A percentile compares a stretch with the other conserved stretches of the same genome.
phyloP scores from a whole-genome alignment of 2,797 vertebrate species.

The Amazona ochrocephala region DNA sequence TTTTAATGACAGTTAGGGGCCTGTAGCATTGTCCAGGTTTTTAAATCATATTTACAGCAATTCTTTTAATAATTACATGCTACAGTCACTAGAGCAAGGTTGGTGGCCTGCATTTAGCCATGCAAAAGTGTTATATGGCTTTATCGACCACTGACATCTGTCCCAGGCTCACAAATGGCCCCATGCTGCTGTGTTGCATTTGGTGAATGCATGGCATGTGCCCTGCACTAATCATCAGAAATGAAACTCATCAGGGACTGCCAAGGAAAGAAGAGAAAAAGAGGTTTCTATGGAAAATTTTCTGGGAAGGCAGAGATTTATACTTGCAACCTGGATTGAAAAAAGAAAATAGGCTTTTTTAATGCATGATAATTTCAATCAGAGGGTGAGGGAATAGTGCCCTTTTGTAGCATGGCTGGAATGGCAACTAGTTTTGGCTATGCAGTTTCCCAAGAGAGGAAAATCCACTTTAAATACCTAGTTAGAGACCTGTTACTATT shows the following conservation, averaged over 20 bases:
- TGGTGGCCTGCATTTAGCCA: not conserved
- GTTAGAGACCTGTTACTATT: slow-evolving; percentile 8
- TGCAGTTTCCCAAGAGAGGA: not conserved
- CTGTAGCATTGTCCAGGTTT: not conserved
- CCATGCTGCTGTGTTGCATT: accelerated
- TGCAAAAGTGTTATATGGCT: not conserved
- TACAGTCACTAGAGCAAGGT: not conserved
- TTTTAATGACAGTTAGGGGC: not conserved
- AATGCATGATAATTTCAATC: not conserved
- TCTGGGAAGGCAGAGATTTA: not conserved
- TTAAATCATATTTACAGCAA: not conserved
- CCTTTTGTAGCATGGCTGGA: not conserved
- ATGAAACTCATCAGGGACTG: not conserved
- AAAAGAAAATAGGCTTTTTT: not conserved
- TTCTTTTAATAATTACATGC: not conserved
- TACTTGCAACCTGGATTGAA: not conserved
- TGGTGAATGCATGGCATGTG: not conserved
- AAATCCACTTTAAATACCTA: slow-evolving; percentile 8
- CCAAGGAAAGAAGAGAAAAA: not conserved
- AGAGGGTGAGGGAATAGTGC: not conserved
- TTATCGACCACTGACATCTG: not conserved
- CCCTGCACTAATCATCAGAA: accelerated
- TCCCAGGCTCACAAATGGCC: not conserved
- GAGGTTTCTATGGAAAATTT: not conserved
- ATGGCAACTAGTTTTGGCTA: not conserved